A percentile compares a stretch with the other conserved stretches of the same genome.
Evolutionary conservation across 2,888 invertebrate species (phyloP).

Genomic region (Drosophila paranaensis): DNA sequence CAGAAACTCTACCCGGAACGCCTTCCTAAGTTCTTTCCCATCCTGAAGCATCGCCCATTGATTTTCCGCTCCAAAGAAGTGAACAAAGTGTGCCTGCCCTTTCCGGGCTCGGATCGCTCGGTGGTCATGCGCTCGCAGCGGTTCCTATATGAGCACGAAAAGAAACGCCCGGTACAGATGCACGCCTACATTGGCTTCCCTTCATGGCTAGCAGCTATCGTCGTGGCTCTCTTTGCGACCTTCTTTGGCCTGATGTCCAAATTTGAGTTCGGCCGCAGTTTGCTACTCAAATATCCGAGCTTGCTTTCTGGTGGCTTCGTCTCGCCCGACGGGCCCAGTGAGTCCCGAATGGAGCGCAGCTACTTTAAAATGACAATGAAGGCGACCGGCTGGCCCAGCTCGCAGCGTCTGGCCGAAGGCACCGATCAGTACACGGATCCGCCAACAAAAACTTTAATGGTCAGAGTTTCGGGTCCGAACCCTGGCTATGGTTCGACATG

Average conservation of each 20-base stretch:
- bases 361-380: conserved; percentile 89
- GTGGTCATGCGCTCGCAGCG: conserved; percentile 93
- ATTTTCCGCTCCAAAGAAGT: conserved; percentile 86
- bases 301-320: conserved; percentile 90
- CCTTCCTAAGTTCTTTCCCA: conserved; percentile 88
- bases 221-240: conserved; percentile 86
- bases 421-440: conserved; percentile 85
- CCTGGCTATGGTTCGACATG: conserved; percentile 93
- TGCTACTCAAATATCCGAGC: conserved; percentile 89
- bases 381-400: conserved; percentile 91
- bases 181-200: conserved; percentile 89
- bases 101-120: conserved; percentile 93
- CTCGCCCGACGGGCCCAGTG: conserved; percentile 88
- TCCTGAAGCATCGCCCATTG: conserved; percentile 86
- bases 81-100: conserved; percentile 89
- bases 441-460: conserved; percentile 88
- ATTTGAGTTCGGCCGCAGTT: conserved; percentile 87
- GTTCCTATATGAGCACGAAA: conserved; percentile 88
- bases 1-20: conserved; percentile 88
- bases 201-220: conserved; percentile 86
- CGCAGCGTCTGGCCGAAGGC: conserved; percentile 86
- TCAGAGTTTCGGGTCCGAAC: conserved; percentile 86
- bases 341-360: conserved; percentile 87
- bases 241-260: conserved; percentile 88
- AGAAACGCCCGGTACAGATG: conserved; percentile 91